Percentiles rank a stretch among this genome's conserved stretches.
These are phyloP conservation scores for Drosophila prostipennis DNA, from an alignment of 2,888 invertebrate species.

Conservation along the genomic window DNA sequence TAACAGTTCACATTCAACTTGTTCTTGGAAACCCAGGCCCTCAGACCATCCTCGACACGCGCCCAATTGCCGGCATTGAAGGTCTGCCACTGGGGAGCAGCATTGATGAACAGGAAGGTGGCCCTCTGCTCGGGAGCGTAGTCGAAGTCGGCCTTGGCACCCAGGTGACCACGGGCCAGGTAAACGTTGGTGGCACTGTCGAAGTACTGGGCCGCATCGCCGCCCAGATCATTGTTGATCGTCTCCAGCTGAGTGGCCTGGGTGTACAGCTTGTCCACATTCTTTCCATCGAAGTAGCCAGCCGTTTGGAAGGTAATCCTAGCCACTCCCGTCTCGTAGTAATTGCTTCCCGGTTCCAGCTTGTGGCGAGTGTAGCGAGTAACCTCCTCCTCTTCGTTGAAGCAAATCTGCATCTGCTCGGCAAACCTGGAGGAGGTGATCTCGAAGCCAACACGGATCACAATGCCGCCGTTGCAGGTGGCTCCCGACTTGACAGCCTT, in stretches of 20 bases:
- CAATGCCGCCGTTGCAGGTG: slow-evolving; percentile 77
- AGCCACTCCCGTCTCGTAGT: slow-evolving; percentile 83
- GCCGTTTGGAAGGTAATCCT: slow-evolving; percentile 82
- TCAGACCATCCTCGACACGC: slow-evolving; percentile 84
- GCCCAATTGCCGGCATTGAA: slow-evolving; percentile 88
- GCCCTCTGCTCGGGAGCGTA: slow-evolving; percentile 85
- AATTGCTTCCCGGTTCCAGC: slow-evolving; percentile 83
- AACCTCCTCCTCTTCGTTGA: slow-evolving; percentile 82
- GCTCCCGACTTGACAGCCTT: slow-evolving; percentile 72
- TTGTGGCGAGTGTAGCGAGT: slow-evolving; percentile 83
- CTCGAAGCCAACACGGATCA: slow-evolving; percentile 84
- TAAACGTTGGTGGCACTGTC: slow-evolving; percentile 58
- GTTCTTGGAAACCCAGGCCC: slow-evolving; percentile 79
- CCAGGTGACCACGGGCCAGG: slow-evolving; percentile 86
- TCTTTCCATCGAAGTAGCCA: slow-evolving; percentile 81
- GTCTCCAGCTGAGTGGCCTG: slow-evolving; percentile 80
- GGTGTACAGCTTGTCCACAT: slow-evolving; percentile 83
- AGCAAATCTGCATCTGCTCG: slow-evolving; percentile 83
- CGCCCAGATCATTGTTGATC: slow-evolving; percentile 81
- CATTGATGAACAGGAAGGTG: slow-evolving; percentile 86
- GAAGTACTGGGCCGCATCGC: slow-evolving; percentile 70
- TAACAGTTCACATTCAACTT: slow-evolving; percentile 84
- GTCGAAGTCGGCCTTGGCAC: slow-evolving; percentile 85
- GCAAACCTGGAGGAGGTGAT: slow-evolving; percentile 79
- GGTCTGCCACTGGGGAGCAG: slow-evolving; percentile 86